phyloP scores from a whole-genome alignment of 2,113 vertebrate genomes.

The Cynopterus brachyotis region DNA sequence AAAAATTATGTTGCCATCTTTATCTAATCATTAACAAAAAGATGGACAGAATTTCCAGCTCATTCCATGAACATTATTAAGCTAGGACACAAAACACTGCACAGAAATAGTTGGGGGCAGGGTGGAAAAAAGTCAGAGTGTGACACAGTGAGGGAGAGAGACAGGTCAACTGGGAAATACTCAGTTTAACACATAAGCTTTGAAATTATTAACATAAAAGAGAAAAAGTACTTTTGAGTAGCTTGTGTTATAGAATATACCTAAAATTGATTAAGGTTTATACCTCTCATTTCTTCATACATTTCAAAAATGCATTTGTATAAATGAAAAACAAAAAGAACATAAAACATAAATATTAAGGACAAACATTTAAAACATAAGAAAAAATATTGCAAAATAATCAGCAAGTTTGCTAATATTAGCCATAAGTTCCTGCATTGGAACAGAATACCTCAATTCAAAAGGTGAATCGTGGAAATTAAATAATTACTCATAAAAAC shows the following conservation, averaged over 20 bases:
- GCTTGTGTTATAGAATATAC: neutral
- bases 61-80: neutral
- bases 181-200: neutral
- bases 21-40: neutral
- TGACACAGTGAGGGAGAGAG: neutral
- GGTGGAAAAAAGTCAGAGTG: neutral
- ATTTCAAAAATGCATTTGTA: neutral
- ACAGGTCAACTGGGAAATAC: neutral
- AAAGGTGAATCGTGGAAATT: neutral
- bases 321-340: neutral
- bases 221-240: neutral
- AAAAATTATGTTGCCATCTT: neutral
- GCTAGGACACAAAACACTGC: neutral
- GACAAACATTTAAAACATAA: neutral
- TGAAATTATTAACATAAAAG: neutral
- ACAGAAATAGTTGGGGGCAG: neutral
- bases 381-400: neutral
- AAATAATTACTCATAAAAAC: neutral
- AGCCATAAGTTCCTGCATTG: neutral
- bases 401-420: neutral
- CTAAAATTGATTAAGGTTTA: neutral
- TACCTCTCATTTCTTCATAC: neutral
- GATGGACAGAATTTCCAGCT: neutral
- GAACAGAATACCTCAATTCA: neutral
- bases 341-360: neutral